phyloP scores from a whole-genome alignment of 2,888 invertebrate species.

The Eupithecia centaureata region DNA sequence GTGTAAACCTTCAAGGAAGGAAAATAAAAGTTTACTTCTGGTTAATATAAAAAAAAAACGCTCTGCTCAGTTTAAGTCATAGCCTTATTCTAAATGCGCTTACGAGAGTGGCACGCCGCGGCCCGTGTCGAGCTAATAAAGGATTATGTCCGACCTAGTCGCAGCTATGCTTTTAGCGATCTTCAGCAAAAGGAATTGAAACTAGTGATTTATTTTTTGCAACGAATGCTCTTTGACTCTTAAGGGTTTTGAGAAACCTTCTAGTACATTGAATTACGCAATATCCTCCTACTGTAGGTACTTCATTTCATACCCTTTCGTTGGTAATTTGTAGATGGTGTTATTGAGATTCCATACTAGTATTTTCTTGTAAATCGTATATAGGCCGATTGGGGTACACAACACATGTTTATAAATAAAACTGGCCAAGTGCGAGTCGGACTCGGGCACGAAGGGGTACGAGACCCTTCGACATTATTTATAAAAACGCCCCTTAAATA shows the following conservation, averaged over 20 bases:
- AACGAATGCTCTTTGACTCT: neutral
- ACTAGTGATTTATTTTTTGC: conserved; percentile 18
- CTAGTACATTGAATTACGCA: too few relatives aligned
- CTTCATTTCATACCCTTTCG: too few relatives aligned
- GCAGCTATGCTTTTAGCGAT: conserved; percentile 28
- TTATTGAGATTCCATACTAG: neutral
- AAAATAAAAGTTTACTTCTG: neutral
- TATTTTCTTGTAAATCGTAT: too few relatives aligned
- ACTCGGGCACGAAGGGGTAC: too few relatives aligned
- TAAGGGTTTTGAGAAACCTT: neutral
- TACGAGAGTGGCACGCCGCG: conserved; percentile 27
- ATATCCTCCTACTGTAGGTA: too few relatives aligned
- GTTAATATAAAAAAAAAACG: neutral
- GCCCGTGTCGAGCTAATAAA: conserved; percentile 30
- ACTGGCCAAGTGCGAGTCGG: too few relatives aligned
- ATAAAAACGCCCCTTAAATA: too few relatives aligned
- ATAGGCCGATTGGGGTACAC: too few relatives aligned
- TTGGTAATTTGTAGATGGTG: neutral
- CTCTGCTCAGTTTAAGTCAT: neutral
- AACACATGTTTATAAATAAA: too few relatives aligned
- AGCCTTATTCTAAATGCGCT: conserved; percentile 29
- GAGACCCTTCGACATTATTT: too few relatives aligned
- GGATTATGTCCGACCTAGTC: conserved; percentile 34
- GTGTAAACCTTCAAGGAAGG: too few relatives aligned
- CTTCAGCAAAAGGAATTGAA: conserved; percentile 22